Base-by-base conservation (phyloP, 2,888 invertebrate species). In the Unio pictorum region DNA sequence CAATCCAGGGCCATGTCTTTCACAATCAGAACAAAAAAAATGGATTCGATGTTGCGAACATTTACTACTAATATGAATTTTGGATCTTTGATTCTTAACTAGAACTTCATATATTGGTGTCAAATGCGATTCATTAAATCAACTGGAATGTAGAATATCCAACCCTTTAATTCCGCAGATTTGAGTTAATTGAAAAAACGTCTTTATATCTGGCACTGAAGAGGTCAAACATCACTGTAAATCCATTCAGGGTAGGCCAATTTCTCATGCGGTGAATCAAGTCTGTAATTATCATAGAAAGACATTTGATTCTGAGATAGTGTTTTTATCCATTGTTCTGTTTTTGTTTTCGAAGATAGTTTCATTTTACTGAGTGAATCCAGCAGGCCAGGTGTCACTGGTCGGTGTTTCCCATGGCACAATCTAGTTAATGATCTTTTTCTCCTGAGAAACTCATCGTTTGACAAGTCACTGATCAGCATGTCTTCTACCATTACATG, bases 321-420 rank as follows among this genome's bases (percentile, higher is more conserved):
- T 18, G 73, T 68, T n/a, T 64, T 70, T 7, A 81, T 26, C 81
- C 81, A 81, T 57, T 80, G 78, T 45, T 79, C 78, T 6, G 79
- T 81, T 63, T 76, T 72, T n/a, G 71, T 67, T 68, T 75, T 73
- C 20, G 78, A 74, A 28, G 79, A 73, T 15, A 78, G 26, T 68
- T 67, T 74, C 18, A 74, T 64, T 65, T 75, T 77, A 61, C 76
- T 78, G 20, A 81, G 55, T 28, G 78, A 76, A 15, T 81, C 79
- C 55, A 81, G 68, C n/a, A 81, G 66, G 15, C 79, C 79, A 1
- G 81, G 81, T 0, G 81, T 81, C 4, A 81, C 73, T 0, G 81
- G 81, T 64, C 81, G 64, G 55, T 81, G 68, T 57, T 66, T 64
- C 11, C 68, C 66, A 60, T 58, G 26, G 55, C 68, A 74, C n/a